phyloP scores from a whole-genome alignment of 2,113 vertebrate species.

The Eptatretus burgeri region DNA sequence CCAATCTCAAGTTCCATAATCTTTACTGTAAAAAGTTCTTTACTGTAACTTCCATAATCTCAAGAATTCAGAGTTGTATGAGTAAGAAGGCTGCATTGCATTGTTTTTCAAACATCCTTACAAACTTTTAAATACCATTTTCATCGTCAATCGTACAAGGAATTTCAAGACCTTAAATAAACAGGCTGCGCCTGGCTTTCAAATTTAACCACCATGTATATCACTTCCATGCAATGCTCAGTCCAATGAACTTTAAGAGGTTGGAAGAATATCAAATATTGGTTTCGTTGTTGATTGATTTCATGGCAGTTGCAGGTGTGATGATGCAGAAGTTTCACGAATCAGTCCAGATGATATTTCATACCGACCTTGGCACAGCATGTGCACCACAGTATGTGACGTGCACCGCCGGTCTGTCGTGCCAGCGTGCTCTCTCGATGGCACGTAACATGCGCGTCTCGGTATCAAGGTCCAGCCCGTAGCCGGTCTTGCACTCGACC shows the following conservation, averaged over 20 bases:
- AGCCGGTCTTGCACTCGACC: conserved; percentile 91
- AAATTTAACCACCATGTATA: too few species aligned
- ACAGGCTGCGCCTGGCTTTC: too few species aligned
- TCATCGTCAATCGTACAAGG: too few species aligned
- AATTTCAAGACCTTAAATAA: too few species aligned
- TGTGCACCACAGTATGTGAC: conserved; percentile 78
- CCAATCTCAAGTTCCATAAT: too few species aligned
- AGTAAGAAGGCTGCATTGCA: too few species aligned
- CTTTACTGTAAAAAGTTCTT: too few species aligned
- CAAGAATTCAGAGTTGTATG: too few species aligned
- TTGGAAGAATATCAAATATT: background rate
- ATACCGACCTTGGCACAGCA: conserved; percentile 44
- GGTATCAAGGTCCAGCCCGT: conserved; percentile 36
- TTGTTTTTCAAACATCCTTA: too few species aligned
- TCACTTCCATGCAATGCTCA: background rate
- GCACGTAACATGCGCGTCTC: conserved; percentile 75
- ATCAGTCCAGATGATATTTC: background rate
- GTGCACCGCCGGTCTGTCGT: conserved; percentile 35
- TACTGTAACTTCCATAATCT: too few species aligned
- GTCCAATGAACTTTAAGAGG: background rate
- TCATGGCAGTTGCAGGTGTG: background rate
- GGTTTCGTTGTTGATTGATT: background rate
- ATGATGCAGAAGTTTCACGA: background rate
- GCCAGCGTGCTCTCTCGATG: conserved; percentile 25
- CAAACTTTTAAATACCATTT: too few species aligned